A percentile compares a stretch with the other conserved stretches of the same genome.
phyloP scores from a whole-genome alignment of 1,140 invertebrate species.

The Drusus annulatus region DNA sequence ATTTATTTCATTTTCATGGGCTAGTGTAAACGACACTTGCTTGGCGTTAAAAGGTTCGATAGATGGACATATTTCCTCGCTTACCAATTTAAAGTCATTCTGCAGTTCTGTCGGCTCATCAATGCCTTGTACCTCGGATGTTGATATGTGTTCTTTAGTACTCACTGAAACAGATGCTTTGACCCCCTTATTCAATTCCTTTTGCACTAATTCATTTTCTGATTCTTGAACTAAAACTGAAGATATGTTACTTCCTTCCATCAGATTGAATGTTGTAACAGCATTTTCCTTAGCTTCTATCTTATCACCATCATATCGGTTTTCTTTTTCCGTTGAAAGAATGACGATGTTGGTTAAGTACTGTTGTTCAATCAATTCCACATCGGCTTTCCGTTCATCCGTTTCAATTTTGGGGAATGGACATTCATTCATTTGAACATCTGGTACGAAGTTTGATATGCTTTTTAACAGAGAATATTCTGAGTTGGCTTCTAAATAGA shows the following conservation, averaged over 20 bases:
- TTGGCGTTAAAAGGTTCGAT: constrained; percentile 74
- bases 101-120: constrained; percentile 72
- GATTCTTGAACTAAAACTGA: constrained; percentile 73
- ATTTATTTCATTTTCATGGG: constrained; percentile 71
- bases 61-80: constrained; percentile 68
- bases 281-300: constrained; percentile 70
- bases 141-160: constrained; percentile 71
- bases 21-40: constrained; percentile 70
- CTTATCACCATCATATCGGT: constrained; percentile 66
- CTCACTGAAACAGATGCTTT: constrained; percentile 70
- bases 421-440: constrained; percentile 75
- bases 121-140: constrained; percentile 72
- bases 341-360: constrained; percentile 74
- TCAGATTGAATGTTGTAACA: constrained; percentile 67
- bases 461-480: constrained; percentile 75
- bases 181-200: constrained; percentile 66
- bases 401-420: constrained; percentile 68
- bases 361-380: constrained; percentile 74
- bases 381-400: constrained; percentile 70
- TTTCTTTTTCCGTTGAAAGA: constrained; percentile 74
- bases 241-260: constrained; percentile 73
- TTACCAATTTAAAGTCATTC: constrained; percentile 70
- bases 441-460: constrained; percentile 73
- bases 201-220: constrained; percentile 69
- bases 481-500: constrained; percentile 69